These are phyloP conservation scores for Ranitomeya imitator DNA, from an alignment of 2,113 vertebrate genomes.

Conservation along the genomic window DNA sequence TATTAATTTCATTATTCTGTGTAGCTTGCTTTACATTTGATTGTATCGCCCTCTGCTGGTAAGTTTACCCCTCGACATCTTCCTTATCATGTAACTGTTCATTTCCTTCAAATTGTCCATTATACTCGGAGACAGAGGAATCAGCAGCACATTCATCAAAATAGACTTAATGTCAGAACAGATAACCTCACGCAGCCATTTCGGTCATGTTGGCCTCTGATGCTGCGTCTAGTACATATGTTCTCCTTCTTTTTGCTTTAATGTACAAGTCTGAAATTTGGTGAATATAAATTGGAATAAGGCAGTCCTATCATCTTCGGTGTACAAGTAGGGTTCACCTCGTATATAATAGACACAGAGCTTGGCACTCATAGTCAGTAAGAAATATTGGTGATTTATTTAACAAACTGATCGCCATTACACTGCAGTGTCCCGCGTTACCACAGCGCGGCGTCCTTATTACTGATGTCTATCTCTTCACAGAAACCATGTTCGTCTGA, in stretches of 20 bases:
- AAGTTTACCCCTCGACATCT: not conserved
- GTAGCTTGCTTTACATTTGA: conserved; percentile 28
- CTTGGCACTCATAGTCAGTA: too few relatives aligned
- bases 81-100: not conserved
- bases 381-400: too few relatives aligned
- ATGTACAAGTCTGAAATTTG: not conserved
- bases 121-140: not conserved
- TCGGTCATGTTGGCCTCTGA: not conserved
- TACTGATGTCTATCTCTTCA: too few relatives aligned
- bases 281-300: not conserved
- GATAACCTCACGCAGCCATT: not conserved
- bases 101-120: conserved; percentile 6
- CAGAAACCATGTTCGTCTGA: too few relatives aligned
- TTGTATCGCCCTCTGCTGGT: conserved; percentile 49
- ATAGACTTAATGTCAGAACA: not conserved
- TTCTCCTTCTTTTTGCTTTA: not conserved
- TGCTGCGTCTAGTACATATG: not conserved
- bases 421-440: too few relatives aligned
- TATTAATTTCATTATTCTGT: not conserved
- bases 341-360: too few relatives aligned
- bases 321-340: too few relatives aligned
- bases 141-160: conserved; percentile 8
- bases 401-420: too few relatives aligned
- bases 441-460: too few relatives aligned
- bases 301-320: too few relatives aligned